Evolutionary conservation across 2,113 vertebrate species (phyloP).

Genomic region (Sinosuthora webbiana): DNA sequence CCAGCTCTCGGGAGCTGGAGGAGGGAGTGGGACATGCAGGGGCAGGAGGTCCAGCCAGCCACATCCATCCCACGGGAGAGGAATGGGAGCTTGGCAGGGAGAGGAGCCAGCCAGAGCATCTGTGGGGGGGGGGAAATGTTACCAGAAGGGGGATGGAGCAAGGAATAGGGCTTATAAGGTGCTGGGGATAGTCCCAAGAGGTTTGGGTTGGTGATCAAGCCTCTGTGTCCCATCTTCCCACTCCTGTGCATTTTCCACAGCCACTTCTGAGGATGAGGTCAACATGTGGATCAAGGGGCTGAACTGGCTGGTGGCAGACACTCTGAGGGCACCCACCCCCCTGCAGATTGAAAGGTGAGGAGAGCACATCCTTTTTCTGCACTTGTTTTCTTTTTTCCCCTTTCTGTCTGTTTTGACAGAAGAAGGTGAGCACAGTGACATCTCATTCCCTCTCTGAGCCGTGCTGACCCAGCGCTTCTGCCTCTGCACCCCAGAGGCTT

Average conservation of each 20-base stretch:
- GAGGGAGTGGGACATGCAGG: neutral
- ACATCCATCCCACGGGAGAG: fast-evolving
- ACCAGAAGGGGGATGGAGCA: neutral
- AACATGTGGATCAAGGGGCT: conserved; percentile 98
- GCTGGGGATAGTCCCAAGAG: neutral
- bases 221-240: neutral
- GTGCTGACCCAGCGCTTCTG: neutral
- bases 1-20: fast-evolving
- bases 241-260: conserved; percentile 61
- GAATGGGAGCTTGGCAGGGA: neutral
- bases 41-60: neutral
- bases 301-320: conserved; percentile 90
- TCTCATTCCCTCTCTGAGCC: neutral
- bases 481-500: neutral
- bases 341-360: conserved; percentile 94
- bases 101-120: neutral
- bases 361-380: neutral
- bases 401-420: neutral
- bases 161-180: neutral
- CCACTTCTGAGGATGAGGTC: conserved; percentile 95
- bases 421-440: neutral
- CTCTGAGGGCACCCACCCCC: conserved; percentile 87
- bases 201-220: neutral
- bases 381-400: neutral
- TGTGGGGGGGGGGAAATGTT: neutral